Base-by-base conservation (phyloP, 1,140 invertebrate species). In the Danaus melanippus region DNA sequence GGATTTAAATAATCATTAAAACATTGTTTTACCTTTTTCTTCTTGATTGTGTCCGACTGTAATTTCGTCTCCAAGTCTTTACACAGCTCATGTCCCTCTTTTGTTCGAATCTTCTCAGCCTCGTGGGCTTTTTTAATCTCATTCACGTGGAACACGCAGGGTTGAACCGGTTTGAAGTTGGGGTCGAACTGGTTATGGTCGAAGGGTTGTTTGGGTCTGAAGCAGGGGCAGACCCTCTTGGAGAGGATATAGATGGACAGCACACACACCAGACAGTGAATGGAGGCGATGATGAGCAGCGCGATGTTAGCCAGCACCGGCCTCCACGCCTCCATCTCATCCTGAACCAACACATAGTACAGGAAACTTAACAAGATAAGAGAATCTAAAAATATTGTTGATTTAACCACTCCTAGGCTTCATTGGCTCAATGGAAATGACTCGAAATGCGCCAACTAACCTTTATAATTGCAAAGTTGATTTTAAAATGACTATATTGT, bases 231-330 rank as follows among this genome's bases (percentile, higher is more conserved):
- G 6, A 90, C 75, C 9, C 87, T 76, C 63, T 85, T 77, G 12
- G 89, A 88, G 17, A 89, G 79, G 64, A 88, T 84, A 69, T 88
- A 90, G 41, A 89, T 88, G 53, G 86, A 84, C 42, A 89, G 67
- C 6, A 88, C 71, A 48, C 89, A 87, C 4, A 88, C 71, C 12
- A 90, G 64, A 66, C 88, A 90, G 69, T 91, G 87, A 4, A 88
- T 63, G 6, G 74, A 72, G 0, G 89, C 85, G 4, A 88, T 79
- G 51, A 90, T 77, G 9, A 91, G 83, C n/a, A 91, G 64, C 0
- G 87, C 89, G 21, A 89, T 79, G 69, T 90, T 90, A 5, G 88
- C 77, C 5, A 90, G 64, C 17, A 90, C 86, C 0, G 88, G 88
- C 7, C 86, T 84, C 86, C 89, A 90, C 12, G 83, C 83, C 52